Evolutionary conservation across 2,113 vertebrate species (phyloP).

Genomic region (Nycticebus coucang): DNA sequence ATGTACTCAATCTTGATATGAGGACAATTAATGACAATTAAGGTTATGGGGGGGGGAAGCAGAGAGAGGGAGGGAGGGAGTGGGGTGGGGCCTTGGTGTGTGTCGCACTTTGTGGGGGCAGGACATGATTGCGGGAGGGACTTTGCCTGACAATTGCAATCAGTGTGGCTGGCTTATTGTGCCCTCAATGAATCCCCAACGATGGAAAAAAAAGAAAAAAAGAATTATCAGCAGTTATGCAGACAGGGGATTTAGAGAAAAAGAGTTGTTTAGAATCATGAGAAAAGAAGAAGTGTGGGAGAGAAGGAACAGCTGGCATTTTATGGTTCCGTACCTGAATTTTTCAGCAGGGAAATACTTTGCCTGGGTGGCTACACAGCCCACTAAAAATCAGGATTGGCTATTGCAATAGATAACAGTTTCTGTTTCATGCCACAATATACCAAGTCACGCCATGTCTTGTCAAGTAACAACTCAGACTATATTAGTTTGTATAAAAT

Average conservation of each 20-base stretch:
- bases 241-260: constrained; percentile 16
- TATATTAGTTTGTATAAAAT: not conserved
- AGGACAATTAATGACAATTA: too few species aligned
- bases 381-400: not conserved
- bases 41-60: too few species aligned
- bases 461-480: not conserved
- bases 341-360: constrained; percentile 51
- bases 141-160: too few species aligned
- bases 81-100: too few species aligned
- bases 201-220: too few species aligned
- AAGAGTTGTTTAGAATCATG: not conserved
- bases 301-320: not conserved
- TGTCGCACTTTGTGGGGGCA: too few species aligned
- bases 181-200: too few species aligned
- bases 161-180: too few species aligned
- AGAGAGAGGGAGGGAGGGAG: too few species aligned
- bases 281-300: not conserved
- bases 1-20: too few species aligned
- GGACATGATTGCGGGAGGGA: too few species aligned
- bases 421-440: not conserved
- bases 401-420: not conserved
- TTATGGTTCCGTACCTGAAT: not conserved
- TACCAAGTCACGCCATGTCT: not conserved
- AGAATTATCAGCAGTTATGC: not conserved
- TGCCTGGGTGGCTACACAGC: not conserved